Evolutionary conservation across 2,797 vertebrate species (phyloP), one percentile per base, ranked within the genome.

Genomic region (Pseudochromis fuscus): DNA sequence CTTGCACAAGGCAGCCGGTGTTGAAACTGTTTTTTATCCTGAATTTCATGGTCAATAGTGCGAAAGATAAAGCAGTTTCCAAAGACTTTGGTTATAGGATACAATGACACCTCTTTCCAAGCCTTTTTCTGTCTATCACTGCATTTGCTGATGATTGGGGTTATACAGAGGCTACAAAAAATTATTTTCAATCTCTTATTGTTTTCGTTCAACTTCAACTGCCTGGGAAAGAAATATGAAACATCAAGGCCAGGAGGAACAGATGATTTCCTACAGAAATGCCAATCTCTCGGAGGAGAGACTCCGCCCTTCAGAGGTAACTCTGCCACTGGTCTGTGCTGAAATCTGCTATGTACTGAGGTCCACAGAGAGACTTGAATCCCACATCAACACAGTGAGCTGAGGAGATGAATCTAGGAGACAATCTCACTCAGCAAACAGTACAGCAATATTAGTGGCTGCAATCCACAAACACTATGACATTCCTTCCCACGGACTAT

Each of bases 351-450:
- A 62, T 31, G 24, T 11, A 55, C 24, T 4, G 7, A 71, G 27
- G 44, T 69, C 72, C 48, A 44, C 19, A 18, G 42, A 24, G 51
- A 68, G 48, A 61, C 33, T 19, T 46, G 40, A 68, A 68, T 24
- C 37, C 40, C 42, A 37, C 31, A 56, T 58, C 45, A 58, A 31
- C 52, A 55, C 52, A 28, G 25, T 21, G 28, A 65, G 27, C 38
- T 0, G 44, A 56, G 31, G 48, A 13, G 15, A 61, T 62, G 7
- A 77, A 69, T 72, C 38, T 35, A 31, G 1, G 13, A 65, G 50
- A 51, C 52, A 48, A 75, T 67, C 50, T 75, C 57, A n/a, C 67
- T 70, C 48, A 27, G 59, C 55, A 69, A 80, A 83, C 48, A 73
- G 13, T 16, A 30, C 31, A 23, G 18, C 21, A 33, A 31, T 24